phyloP scores from a whole-genome alignment of 2,797 vertebrate species.

The Pseudomugil tenellus region DNA sequence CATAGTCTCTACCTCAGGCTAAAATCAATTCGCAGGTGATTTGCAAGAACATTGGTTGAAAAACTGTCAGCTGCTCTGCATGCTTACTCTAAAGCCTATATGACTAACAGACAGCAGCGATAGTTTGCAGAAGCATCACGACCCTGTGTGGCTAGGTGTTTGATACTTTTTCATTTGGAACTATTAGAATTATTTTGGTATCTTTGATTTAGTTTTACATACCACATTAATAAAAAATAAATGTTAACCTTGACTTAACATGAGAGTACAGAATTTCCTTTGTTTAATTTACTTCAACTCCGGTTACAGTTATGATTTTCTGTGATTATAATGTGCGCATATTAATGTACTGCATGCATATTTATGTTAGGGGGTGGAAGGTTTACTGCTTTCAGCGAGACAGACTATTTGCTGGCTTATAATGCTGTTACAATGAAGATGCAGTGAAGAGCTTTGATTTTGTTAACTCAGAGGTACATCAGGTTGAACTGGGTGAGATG shows the following conservation, averaged over 20 bases:
- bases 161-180: conserved; percentile 10
- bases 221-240: too few species aligned
- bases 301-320: too few species aligned
- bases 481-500: conserved; percentile 35
- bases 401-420: conserved; percentile 8
- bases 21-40: conserved; percentile 58
- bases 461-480: conserved; percentile 38
- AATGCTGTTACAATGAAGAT: conserved; percentile 19
- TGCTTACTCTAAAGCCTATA: conserved; percentile 36
- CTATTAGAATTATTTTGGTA: conserved; percentile 6
- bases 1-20: conserved; percentile 45
- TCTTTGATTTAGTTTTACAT: background rate
- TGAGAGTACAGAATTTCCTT: background rate
- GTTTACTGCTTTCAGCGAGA: background rate
- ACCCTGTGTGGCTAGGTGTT: conserved; percentile 5
- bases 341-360: conserved; percentile 8
- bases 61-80: conserved; percentile 58
- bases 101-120: conserved; percentile 25
- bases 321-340: conserved; percentile 36
- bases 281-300: background rate
- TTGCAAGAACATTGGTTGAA: conserved; percentile 40
- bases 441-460: background rate
- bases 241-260: too few species aligned
- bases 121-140: conserved; percentile 16
- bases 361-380: conserved; percentile 38